Base-by-base conservation (phyloP, 1,140 invertebrate genomes). In the Bombus polaris region DNA sequence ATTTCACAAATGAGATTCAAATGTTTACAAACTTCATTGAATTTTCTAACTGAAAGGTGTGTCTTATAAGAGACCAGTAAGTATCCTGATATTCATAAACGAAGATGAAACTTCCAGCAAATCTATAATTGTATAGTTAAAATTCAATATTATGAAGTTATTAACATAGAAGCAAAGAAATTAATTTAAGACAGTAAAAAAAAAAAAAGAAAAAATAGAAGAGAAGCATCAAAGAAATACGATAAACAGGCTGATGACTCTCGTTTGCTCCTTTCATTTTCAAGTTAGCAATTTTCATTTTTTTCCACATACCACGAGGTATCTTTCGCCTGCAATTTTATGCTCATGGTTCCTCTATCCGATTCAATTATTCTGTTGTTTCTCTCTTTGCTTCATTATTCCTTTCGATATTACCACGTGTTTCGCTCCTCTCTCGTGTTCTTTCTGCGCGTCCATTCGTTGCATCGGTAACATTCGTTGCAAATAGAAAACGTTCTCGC, bases 401-500 rank as follows among this genome's bases (percentile, higher is more conserved):
- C 42, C 25, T 78, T 13, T 42, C 5, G 28, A 57, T 71, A 71
- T 71, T 44, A 42, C 8, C 39, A 39, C 73, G 37, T 65, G 15
- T 70, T 77, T 59, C 8, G 35, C 39, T 81, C 18, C n/a, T 18
- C 5, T 28, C 6, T 25, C 28, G 12, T 22, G n/a, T n/a, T 25
- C n/a, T 28, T 0, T 6, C 18, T 53, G 8, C 15, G 25, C 15
- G 1, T 22, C 44, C 66, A 35, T 37, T 12, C 44, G 44, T 15
- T 47, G 44, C 44, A 47, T 47, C 13, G 44, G 32, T 22, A 72
- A 62, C 65, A 53, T 37, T 77, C 28, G 15, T 73, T 57, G 68
- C 42, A 79, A 80, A 75, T 35, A 32, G 79, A 39, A 44, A 87
- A 87, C 59, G 68, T 42, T 81, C 79, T 62, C 85, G 65, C 75